phyloP scores from a whole-genome alignment of 1,140 invertebrate species.

The Episyrphus balteatus region DNA sequence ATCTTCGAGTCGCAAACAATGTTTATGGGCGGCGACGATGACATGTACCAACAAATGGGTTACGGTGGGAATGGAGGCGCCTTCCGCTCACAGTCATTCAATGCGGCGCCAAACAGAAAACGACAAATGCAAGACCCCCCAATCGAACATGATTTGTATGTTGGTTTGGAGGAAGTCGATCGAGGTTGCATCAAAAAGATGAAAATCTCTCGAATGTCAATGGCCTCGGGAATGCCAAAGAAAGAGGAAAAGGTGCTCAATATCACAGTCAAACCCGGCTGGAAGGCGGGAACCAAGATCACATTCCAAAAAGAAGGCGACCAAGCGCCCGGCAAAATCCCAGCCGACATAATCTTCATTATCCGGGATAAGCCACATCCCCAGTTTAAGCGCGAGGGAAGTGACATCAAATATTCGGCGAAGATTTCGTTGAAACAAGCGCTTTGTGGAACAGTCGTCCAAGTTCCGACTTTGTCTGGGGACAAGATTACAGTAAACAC shows the following conservation, averaged over 20 bases:
- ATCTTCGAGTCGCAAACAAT: constrained; percentile 16
- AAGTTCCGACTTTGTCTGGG: constrained; percentile 70
- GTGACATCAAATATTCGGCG: constrained; percentile 71
- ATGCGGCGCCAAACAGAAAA: constrained; percentile 39
- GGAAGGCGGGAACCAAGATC: constrained; percentile 92
- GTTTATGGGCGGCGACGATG: constrained; percentile 41
- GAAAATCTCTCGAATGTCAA: constrained; percentile 79
- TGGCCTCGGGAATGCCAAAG: constrained; percentile 55
- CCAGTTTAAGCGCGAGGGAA: constrained; percentile 75
- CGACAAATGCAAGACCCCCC: constrained; percentile 60
- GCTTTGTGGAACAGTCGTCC: constrained; percentile 62
- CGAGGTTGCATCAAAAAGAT: constrained; percentile 85
- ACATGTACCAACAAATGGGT: constrained; percentile 48
- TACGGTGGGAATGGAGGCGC: constrained; percentile 48
- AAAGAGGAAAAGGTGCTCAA: constrained; percentile 87
- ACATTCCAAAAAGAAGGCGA: constrained; percentile 92
- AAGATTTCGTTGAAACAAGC: constrained; percentile 70
- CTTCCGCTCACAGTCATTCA: constrained; percentile 63
- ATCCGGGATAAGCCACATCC: constrained; percentile 85
- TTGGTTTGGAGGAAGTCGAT: constrained; percentile 69
- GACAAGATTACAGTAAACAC: constrained; percentile 59
- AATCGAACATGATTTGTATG: constrained; percentile 77
- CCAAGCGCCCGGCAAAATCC: constrained; percentile 71
- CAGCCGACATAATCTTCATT: constrained; percentile 93
- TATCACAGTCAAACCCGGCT: constrained; percentile 87